Conservation (phyloP, 2,888 invertebrate genomes). For the Tridacna gigas region DNA sequence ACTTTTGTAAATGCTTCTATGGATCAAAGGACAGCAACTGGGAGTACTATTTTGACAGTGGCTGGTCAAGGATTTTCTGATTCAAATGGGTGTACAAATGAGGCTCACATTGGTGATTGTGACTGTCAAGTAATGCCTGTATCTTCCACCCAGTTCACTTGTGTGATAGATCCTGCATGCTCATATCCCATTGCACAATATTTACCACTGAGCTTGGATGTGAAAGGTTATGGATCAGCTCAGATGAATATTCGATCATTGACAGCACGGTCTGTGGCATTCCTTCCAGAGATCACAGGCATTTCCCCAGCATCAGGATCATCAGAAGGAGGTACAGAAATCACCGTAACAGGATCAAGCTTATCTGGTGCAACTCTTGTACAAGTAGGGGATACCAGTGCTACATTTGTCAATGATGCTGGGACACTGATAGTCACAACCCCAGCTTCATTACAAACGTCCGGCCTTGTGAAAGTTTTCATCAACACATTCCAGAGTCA, state of each 20-base stretch:
- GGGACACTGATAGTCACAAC: constrained; percentile 56
- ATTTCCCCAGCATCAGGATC: constrained; percentile 58
- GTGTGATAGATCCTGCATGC: constrained; percentile 36
- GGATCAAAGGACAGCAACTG: constrained; percentile 42
- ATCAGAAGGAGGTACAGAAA: constrained; percentile 54
- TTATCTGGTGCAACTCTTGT: constrained; percentile 44
- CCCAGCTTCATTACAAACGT: constrained; percentile 17
- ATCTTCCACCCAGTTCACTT: constrained; percentile 34
- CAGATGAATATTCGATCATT: constrained; percentile 28
- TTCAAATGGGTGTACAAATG: constrained; percentile 64
- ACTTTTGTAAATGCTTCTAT: not conserved
- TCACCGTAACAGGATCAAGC: constrained; percentile 65
- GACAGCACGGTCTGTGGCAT: constrained; percentile 36
- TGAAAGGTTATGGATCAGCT: constrained; percentile 55
- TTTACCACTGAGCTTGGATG: constrained; percentile 40
- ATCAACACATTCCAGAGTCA: constrained; percentile 38
- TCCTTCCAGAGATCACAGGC: constrained; percentile 44
- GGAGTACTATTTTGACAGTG: constrained; percentile 55
- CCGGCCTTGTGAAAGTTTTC: constrained; percentile 33
- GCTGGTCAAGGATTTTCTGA: constrained; percentile 64
- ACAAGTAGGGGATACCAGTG: constrained; percentile 59
- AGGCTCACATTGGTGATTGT: constrained; percentile 60
- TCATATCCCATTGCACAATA: constrained; percentile 39
- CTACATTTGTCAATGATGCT: constrained; percentile 51
- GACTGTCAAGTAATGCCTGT: constrained; percentile 35